Conservation (phyloP, 2,888 invertebrate genomes). For the Acronicta alni region DNA sequence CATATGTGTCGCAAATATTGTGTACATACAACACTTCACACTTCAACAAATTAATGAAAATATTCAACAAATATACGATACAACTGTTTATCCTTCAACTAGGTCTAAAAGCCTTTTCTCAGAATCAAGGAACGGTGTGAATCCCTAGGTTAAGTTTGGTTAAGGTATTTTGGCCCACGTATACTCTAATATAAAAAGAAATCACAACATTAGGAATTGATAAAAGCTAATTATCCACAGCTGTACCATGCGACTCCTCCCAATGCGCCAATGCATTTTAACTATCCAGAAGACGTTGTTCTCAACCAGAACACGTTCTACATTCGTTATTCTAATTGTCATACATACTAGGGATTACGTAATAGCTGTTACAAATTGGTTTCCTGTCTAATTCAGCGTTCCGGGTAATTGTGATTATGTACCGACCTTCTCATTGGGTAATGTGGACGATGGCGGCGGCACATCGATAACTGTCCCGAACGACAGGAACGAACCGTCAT, state of each 20-base stretch:
- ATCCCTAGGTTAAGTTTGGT: neutral
- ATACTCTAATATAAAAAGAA: neutral
- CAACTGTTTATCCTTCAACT: slow-evolving; percentile 53
- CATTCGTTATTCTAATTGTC: slow-evolving; percentile 40
- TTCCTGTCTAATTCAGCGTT: slow-evolving; percentile 77
- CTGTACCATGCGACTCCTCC: neutral
- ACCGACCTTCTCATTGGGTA: slow-evolving; percentile 76
- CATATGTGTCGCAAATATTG: slow-evolving; percentile 33
- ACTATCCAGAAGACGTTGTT: slow-evolving; percentile 2
- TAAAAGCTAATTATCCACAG: neutral
- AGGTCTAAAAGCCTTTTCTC: slow-evolving; percentile 47
- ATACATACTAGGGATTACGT: slow-evolving; percentile 29
- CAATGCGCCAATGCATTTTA: neutral
- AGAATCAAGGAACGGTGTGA: slow-evolving; percentile 42
- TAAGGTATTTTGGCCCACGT: neutral
- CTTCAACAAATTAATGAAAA: slow-evolving; percentile 63
- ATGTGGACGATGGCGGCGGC: slow-evolving; percentile 72
- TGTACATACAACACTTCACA: slow-evolving; percentile 51
- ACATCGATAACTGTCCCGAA: slow-evolving; percentile 76
- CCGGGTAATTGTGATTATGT: slow-evolving; percentile 78
- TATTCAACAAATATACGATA: slow-evolving; percentile 63
- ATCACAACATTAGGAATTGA: neutral
- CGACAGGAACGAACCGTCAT: slow-evolving; percentile 79
- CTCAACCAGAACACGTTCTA: slow-evolving; percentile 17
- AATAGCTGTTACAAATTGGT: slow-evolving; percentile 56